A percentile compares a stretch with the other conserved stretches of the same genome.
Conservation (phyloP, 2,113 vertebrate genomes). For the Jaculus jaculus region DNA sequence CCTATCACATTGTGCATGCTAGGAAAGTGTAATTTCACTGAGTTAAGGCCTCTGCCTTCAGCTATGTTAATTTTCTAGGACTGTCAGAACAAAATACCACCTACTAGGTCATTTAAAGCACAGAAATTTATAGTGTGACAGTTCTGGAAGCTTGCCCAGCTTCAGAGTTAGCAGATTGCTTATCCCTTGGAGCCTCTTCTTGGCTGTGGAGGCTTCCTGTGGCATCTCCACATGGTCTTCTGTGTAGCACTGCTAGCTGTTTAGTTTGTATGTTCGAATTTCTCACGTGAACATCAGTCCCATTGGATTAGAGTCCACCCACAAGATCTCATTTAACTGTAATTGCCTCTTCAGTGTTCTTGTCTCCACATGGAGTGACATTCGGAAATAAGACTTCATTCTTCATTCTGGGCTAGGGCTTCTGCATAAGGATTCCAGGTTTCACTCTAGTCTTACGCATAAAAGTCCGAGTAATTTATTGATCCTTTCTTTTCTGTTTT, state of each 20-base stretch:
- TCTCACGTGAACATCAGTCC: no score
- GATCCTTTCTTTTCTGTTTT: conserved; percentile 13
- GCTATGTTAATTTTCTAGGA: conserved; percentile 9
- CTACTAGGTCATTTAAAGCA: neutral
- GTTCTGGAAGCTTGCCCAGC: neutral
- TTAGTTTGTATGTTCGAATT: no score
- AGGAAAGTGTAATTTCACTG: neutral
- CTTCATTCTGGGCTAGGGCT: no score
- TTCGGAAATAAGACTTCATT: no score
- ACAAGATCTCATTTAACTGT: no score
- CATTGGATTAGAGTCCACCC: no score
- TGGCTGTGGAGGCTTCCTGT: neutral
- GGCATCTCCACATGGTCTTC: neutral
- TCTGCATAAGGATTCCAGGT: neutral
- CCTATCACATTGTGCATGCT: no score
- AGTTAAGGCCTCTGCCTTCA: neutral
- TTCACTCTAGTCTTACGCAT: neutral
- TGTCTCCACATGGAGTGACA: no score
- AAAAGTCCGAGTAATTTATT: conserved; percentile 40
- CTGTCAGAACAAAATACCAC: neutral
- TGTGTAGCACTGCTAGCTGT: neutral
- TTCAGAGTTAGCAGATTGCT: neutral
- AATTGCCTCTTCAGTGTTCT: no score
- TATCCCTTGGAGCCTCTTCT: neutral
- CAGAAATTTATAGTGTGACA: neutral